Evolutionary conservation across 2,888 invertebrate species (phyloP).

Genomic region (Drosophila pseudotakahashii): DNA sequence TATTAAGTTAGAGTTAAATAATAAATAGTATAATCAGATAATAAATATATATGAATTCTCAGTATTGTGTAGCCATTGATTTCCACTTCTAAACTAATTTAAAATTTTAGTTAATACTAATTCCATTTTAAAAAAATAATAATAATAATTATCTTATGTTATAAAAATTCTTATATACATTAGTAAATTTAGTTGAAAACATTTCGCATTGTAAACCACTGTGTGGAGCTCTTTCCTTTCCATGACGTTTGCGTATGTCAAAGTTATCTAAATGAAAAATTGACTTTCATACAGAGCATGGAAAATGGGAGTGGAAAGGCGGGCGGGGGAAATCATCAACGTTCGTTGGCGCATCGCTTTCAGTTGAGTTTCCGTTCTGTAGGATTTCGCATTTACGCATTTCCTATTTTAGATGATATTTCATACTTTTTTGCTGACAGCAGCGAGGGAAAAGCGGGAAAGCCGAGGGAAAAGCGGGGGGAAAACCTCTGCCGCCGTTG

Average conservation of each 20-base stretch:
- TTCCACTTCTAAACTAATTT: too few relatives aligned
- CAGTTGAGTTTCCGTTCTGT: slow-evolving; percentile 73
- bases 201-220: not conserved
- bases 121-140: too few relatives aligned
- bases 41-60: too few relatives aligned
- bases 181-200: too few relatives aligned
- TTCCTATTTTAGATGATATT: slow-evolving; percentile 80
- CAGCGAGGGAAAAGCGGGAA: slow-evolving; percentile 26
- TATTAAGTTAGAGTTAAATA: too few relatives aligned
- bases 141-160: too few relatives aligned
- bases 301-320: slow-evolving; percentile 16
- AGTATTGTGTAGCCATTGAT: too few relatives aligned
- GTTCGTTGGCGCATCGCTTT: slow-evolving; percentile 54
- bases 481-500: slow-evolving; percentile 39
- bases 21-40: too few relatives aligned
- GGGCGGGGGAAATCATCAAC: slow-evolving; percentile 58
- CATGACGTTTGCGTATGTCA: slow-evolving; percentile 78
- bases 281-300: slow-evolving; percentile 68
- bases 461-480: slow-evolving; percentile 9
- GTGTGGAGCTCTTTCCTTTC: slow-evolving; percentile 27
- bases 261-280: slow-evolving; percentile 79
- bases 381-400: slow-evolving; percentile 78
- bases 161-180: too few relatives aligned
- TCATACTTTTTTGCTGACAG: slow-evolving; percentile 77
- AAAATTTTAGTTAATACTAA: too few relatives aligned